These are phyloP conservation scores for Scotopteryx bipunctaria DNA, from an alignment of 2,888 invertebrate species.

Conservation along the genomic window DNA sequence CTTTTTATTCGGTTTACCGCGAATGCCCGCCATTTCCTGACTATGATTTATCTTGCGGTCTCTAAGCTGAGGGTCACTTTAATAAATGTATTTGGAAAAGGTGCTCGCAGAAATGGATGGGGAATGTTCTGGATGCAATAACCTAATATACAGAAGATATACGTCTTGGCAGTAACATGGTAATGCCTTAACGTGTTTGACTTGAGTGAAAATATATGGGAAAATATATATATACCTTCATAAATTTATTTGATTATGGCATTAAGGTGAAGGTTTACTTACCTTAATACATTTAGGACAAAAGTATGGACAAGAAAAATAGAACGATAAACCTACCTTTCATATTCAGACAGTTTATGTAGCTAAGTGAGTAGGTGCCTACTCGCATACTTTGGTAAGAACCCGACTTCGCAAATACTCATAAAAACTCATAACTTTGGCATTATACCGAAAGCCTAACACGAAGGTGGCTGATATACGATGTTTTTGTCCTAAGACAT, in stretches of 20 bases:
- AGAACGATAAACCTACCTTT: slow-evolving; percentile 23
- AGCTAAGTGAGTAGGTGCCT: slow-evolving; percentile 8
- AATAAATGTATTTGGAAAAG: slow-evolving; percentile 80
- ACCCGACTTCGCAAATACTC: slow-evolving; percentile 29
- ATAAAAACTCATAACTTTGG: slow-evolving; percentile 49
- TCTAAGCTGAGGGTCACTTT: slow-evolving; percentile 79
- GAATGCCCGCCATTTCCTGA: slow-evolving; percentile 72
- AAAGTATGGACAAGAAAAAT: slow-evolving; percentile 25
- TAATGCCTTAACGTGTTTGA: slow-evolving; percentile 38
- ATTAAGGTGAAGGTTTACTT: slow-evolving; percentile 13
- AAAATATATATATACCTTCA: slow-evolving; percentile 24
- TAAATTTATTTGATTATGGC: slow-evolving; percentile 25
- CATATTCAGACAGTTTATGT: slow-evolving; percentile 17
- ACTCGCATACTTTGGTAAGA: slow-evolving; percentile 13
- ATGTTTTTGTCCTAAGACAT: slow-evolving; percentile 56
- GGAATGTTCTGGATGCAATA: slow-evolving; percentile 70
- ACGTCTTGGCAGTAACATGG: slow-evolving; percentile 43
- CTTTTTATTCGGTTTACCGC: slow-evolving; percentile 70
- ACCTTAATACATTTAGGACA: slow-evolving; percentile 19
- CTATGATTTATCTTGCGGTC: slow-evolving; percentile 80
- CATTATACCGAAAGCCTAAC: slow-evolving; percentile 43
- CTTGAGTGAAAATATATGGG: slow-evolving; percentile 24
- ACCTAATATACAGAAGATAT: slow-evolving; percentile 65
- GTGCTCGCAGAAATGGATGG: slow-evolving; percentile 71
- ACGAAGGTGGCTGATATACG: slow-evolving; percentile 52